Evolutionary conservation across 1,140 invertebrate species (phyloP), one percentile per base, ranked within the genome.

Genomic region (Micrasema minimum): DNA sequence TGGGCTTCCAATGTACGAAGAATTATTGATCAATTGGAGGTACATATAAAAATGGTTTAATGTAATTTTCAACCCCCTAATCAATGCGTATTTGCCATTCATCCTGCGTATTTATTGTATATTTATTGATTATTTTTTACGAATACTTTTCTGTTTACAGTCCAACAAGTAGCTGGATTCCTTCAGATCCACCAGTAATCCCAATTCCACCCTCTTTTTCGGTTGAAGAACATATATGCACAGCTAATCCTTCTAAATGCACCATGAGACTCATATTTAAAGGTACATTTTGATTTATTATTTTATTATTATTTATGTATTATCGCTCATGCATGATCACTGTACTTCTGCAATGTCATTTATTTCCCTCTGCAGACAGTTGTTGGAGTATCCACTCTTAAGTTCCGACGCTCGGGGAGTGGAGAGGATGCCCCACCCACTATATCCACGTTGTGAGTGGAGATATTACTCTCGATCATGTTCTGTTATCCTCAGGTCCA

Each of bases 11-110:
- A 23, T 71, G 22, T 75, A 69, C 14, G 43, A 62, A 50, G 64
- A 69, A 2, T 69, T 69, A 46, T 72, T 75, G 73, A 59, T 75
- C 3, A 66, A 66, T 5, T 50, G 69, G 11, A 72, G 73, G 73
- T 75, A 20, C n/a, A n/a, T n/a, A n/a, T n/a, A n/a, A 38, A 38
- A 38, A 6, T 38, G 5, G 11, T 38, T 38, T 38, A 38, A 38
- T 38, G 11, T 38, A 38, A 38, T 6, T 6, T 6, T 38, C 35
- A 38, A 5, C 11, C 5, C 5, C 5, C 35, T 38, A 6, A 38
- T 38, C 5, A 6, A 38, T 38, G 11, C 5, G 5, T 38, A 38
- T 38, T 38, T n/a, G n/a, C n/a, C n/a, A 31, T 5, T 43, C 2
- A 43, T 43, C 11, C 10, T 5, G 3, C 41, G 3, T n/a, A 43